These are phyloP conservation scores for Burhinus bistriatus DNA, from an alignment of 2,113 vertebrate genomes.

Conservation along the genomic window DNA sequence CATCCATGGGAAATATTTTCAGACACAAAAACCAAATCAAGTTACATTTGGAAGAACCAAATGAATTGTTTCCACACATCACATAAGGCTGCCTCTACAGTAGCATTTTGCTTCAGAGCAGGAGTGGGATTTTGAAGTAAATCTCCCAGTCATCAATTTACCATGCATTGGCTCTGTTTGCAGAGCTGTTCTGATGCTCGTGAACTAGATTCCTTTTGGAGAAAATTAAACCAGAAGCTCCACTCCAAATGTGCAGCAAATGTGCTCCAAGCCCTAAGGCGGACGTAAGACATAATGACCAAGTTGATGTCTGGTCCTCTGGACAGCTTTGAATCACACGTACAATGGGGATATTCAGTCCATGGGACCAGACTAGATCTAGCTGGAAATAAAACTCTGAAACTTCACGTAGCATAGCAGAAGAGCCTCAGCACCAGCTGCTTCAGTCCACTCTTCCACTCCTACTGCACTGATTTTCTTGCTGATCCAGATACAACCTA, in stretches of 20 bases:
- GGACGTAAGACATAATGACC: not conserved
- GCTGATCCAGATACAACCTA: not conserved
- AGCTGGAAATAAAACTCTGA: not conserved
- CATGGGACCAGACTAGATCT: not conserved
- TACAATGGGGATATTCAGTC: accelerated
- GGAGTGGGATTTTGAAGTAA: conserved; percentile 36
- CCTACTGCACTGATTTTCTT: not conserved
- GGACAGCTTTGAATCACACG: not conserved
- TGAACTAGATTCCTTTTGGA: not conserved
- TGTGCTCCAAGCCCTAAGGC: not conserved
- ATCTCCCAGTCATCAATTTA: conserved; percentile 26
- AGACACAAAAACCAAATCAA: not conserved
- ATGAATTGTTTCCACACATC: conserved; percentile 39
- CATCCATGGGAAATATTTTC: not conserved
- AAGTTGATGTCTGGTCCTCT: not conserved
- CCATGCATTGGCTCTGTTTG: not conserved
- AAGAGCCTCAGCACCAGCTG: not conserved
- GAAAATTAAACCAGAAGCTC: conserved; percentile 19
- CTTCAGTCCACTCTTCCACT: not conserved
- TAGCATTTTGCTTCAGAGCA: conserved; percentile 24
- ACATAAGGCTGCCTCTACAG: conserved; percentile 25
- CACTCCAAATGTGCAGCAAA: not conserved
- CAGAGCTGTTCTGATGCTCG: conserved; percentile 1
- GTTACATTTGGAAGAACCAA: conserved; percentile 13
- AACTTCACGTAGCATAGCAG: not conserved